phyloP scores from a whole-genome alignment of 2,888 invertebrate genomes.

The Hyposoter dolosus region DNA sequence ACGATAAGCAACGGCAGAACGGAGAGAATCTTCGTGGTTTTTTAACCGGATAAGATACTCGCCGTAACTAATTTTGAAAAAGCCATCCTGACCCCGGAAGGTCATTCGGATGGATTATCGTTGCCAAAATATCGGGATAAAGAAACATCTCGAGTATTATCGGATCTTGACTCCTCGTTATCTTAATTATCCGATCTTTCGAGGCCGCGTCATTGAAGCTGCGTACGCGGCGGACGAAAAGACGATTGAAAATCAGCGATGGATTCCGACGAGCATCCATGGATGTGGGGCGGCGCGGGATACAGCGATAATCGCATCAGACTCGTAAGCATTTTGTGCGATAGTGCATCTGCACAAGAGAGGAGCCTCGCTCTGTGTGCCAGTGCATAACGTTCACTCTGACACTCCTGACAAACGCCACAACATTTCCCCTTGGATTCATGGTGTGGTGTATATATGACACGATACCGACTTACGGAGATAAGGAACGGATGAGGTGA shows the following conservation, averaged over 20 bases:
- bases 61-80: constrained; percentile 36
- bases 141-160: constrained; percentile 30
- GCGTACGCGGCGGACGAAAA: not conserved
- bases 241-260: constrained; percentile 34
- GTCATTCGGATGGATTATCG: not conserved
- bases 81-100: constrained; percentile 59
- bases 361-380: constrained; percentile 27
- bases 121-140: constrained; percentile 57
- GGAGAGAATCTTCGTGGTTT: not conserved
- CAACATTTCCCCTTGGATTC: constrained; percentile 38
- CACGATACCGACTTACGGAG: not conserved
- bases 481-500: constrained; percentile 23
- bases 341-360: constrained; percentile 42
- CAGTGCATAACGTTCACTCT: constrained; percentile 23
- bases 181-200: constrained; percentile 63
- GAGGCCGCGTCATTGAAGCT: not conserved
- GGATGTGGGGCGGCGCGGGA: not conserved
- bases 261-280: constrained; percentile 30
- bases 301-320: constrained; percentile 57
- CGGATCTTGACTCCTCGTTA: constrained; percentile 38
- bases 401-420: constrained; percentile 45
- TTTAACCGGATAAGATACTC: not conserved
- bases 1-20: not conserved
- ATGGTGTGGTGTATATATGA: not conserved
- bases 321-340: constrained; percentile 49